Conservation (phyloP, 2,888 invertebrate genomes). For the Allygus modestus region DNA sequence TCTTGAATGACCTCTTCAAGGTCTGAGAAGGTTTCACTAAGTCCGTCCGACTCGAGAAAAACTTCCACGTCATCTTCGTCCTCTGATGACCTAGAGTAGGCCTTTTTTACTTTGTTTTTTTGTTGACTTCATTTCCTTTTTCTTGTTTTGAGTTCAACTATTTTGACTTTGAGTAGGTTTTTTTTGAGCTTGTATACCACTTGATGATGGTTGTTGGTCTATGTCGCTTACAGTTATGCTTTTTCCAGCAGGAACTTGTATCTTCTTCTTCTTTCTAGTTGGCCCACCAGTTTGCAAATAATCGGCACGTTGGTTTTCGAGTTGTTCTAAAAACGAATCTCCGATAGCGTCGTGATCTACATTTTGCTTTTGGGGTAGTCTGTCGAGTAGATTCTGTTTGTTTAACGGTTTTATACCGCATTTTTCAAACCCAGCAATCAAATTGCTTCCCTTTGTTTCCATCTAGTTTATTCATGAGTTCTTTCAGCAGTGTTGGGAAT, state of each 20-base stretch:
- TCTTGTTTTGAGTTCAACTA: no score
- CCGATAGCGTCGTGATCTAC: conserved; percentile 47
- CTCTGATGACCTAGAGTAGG: conserved; percentile 53
- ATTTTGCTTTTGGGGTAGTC: conserved; percentile 62
- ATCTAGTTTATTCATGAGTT: conserved; percentile 56
- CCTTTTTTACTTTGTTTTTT: no score
- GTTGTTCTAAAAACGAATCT: conserved; percentile 62
- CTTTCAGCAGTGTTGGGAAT: conserved; percentile 62
- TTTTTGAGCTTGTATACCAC: background rate
- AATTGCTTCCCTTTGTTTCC: conserved; percentile 51
- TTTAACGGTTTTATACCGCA: conserved; percentile 62
- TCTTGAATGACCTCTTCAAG: conserved; percentile 59
- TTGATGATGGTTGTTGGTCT: background rate
- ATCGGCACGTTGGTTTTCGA: conserved; percentile 61
- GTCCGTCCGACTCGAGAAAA: conserved; percentile 62
- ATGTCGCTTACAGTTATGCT: conserved; percentile 54
- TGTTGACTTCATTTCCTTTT: no score
- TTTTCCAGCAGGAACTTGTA: conserved; percentile 63
- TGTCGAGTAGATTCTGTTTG: conserved; percentile 58
- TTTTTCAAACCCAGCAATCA: conserved; percentile 63
- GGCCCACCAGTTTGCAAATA: conserved; percentile 57
- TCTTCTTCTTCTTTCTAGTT: conserved; percentile 60
- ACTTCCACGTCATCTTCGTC: conserved; percentile 63
- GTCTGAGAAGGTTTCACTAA: conserved; percentile 64
- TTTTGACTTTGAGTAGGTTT: conserved; percentile 36